Evolutionary conservation across 2,113 vertebrate species (phyloP).

Genomic region (Leptodactylus fuscus): DNA sequence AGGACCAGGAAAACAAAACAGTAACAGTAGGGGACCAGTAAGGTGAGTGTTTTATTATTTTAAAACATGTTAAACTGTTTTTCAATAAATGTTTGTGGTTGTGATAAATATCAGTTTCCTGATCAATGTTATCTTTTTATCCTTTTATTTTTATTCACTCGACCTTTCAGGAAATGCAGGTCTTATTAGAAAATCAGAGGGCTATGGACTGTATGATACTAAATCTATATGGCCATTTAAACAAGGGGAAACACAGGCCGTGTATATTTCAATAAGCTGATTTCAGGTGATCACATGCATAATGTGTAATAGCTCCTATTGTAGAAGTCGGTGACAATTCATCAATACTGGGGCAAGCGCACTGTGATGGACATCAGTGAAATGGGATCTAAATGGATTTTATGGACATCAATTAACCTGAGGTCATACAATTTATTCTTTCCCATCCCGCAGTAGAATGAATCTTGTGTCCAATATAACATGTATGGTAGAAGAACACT

Average conservation of each 20-base stretch:
- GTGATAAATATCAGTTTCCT: too few relatives aligned
- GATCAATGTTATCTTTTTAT: too few relatives aligned
- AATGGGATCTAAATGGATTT: conserved; percentile 49
- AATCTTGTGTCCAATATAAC: conserved; percentile 8
- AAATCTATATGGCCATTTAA: background rate
- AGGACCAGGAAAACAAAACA: too few relatives aligned
- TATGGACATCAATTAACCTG: conserved; percentile 33
- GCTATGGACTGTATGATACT: background rate
- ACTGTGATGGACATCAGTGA: conserved; percentile 17
- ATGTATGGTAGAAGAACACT: background rate
- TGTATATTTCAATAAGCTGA: background rate
- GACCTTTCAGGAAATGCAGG: background rate
- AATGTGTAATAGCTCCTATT: conserved; percentile 4
- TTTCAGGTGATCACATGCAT: background rate
- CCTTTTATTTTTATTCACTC: too few relatives aligned
- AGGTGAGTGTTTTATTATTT: too few relatives aligned
- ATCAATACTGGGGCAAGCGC: conserved; percentile 26
- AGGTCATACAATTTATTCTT: conserved; percentile 41
- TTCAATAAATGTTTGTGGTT: too few relatives aligned
- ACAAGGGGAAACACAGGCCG: background rate
- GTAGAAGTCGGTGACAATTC: background rate
- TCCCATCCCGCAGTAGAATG: background rate
- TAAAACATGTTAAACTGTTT: too few relatives aligned
- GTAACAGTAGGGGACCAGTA: too few relatives aligned
- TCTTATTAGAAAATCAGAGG: background rate